Conservation (phyloP, 2,888 invertebrate genomes). For the Stegophylla sp. region DNA sequence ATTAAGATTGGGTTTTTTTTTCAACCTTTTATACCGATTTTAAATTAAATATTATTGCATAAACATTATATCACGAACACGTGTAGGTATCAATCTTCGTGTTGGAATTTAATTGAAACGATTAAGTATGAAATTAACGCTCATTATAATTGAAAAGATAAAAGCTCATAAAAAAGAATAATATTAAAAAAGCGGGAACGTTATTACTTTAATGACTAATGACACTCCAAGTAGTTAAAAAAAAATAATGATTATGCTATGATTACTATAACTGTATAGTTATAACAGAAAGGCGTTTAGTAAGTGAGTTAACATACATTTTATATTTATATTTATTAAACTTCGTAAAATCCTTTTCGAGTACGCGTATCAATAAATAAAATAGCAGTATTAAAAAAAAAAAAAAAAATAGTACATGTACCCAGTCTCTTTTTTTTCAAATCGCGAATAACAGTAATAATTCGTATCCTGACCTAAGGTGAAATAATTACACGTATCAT, state of each 20-base stretch:
- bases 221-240: neutral
- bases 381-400: too few relatives aligned
- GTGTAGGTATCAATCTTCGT: too few relatives aligned
- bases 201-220: neutral
- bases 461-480: neutral
- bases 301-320: neutral
- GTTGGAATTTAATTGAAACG: neutral
- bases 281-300: neutral
- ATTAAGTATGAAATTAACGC: neutral
- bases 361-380: neutral
- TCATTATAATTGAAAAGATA: neutral
- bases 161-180: neutral
- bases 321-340: neutral
- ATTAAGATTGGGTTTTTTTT: too few relatives aligned
- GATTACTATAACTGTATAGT: neutral
- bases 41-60: too few relatives aligned
- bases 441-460: conserved; percentile 2
- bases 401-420: too few relatives aligned
- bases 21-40: too few relatives aligned
- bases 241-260: neutral
- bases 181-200: too few relatives aligned
- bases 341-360: neutral
- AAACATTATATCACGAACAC: too few relatives aligned
- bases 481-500: too few relatives aligned
- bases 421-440: neutral